Evolutionary conservation across 2,888 invertebrate genomes (phyloP).

Genomic region (Ischnura elegans): DNA sequence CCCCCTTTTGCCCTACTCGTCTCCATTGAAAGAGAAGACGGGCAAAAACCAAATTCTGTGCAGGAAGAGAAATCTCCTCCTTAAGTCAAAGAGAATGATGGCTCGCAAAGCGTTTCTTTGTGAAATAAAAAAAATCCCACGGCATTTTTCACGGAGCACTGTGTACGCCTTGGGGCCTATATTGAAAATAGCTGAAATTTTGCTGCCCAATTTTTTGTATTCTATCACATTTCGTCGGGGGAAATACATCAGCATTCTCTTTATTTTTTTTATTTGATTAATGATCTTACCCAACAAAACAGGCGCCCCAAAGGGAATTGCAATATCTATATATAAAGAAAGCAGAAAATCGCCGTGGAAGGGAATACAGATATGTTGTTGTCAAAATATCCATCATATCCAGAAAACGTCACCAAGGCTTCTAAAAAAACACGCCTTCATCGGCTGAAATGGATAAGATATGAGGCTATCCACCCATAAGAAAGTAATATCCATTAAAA

Average conservation of each 20-base stretch:
- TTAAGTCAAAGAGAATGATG: constrained; percentile 31
- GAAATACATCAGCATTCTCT: neutral
- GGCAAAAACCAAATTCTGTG: neutral
- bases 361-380: neutral
- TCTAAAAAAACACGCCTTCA: too few relatives aligned
- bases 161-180: neutral
- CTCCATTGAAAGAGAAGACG: neutral
- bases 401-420: too few relatives aligned
- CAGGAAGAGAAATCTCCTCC: neutral
- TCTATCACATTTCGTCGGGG: neutral
- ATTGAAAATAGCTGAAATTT: neutral
- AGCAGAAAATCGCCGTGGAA: neutral
- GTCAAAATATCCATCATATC: neutral
- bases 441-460: too few relatives aligned
- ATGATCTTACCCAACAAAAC: neutral
- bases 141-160: neutral
- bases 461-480: too few relatives aligned
- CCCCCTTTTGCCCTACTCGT: neutral
- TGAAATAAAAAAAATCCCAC: neutral
- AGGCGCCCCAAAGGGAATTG: neutral
- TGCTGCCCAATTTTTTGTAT: neutral
- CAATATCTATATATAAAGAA: neutral
- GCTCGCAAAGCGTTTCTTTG: neutral
- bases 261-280: neutral
- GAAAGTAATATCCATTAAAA: too few relatives aligned